Base-by-base conservation (phyloP, 2,113 vertebrate species). In the Macaca nemestrina region DNA sequence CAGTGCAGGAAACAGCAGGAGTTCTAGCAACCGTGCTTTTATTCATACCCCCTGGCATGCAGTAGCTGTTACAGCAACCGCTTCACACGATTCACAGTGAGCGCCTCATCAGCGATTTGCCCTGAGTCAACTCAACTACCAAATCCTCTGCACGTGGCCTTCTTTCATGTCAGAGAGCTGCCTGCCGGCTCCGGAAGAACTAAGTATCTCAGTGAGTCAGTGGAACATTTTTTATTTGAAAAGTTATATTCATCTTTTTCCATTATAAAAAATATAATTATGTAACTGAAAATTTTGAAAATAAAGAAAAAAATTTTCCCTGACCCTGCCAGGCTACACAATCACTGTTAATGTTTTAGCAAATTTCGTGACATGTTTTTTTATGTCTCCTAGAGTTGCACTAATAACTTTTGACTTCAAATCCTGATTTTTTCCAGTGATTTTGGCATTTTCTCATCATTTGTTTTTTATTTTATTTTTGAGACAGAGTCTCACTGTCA, bases 141-240 rank as follows among this genome's bases (percentile, higher is more conserved):
- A 10, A 8, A 7, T n/a, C 32, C 48, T 61, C 32, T 14, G 0
- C 25, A 10, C 0, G 0, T 4, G 16, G 52, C 35, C 38, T 68
- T 75, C 85, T 94, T n/a, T 92, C 89, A n/a, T 50, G 52, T 72
- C 76, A 72, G 30, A 4, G 17, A 30, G 17, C 52, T 20, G 2
- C 75, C 67, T 83, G 25, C 40, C 2, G 25, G 72, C 16, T 23
- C 90, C 43, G 20, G 30, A 59, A 40, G 18, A 48, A 45, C 11
- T 1, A 67, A 59, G 43, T 35, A 7, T 72, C 59, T 35, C 50
- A 22, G 76, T n/a, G 27, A 48, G 64, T 79, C 40, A 45, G 22
- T 50, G n/a, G 25, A 68, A 68, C 59, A 40, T 55, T 50, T 90
- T 78, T 83, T 82, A 80, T 75, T 57, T 59, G 35, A 40, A 50